These are phyloP conservation scores for Toxonevra muliebris DNA, from an alignment of 2,888 invertebrate species.

Conservation along the genomic window DNA sequence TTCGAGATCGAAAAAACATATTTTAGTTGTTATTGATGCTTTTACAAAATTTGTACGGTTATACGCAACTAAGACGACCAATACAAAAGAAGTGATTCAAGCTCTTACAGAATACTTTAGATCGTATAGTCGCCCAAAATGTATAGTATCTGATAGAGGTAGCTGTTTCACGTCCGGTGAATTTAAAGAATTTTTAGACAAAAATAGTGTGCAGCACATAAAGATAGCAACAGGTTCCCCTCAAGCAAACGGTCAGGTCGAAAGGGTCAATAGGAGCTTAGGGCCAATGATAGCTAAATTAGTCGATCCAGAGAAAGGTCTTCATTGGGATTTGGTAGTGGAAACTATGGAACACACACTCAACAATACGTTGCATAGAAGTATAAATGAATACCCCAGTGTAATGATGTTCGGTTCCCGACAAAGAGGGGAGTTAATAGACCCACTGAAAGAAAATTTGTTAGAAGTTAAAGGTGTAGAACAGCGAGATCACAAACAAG, in stretches of 20 bases:
- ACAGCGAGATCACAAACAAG: conserved; percentile 4
- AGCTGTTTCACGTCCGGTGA: conserved; percentile 40
- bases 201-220: conserved; percentile 33
- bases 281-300: conserved; percentile 40
- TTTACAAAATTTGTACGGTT: conserved; percentile 17
- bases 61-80: conserved; percentile 13
- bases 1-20: conserved; percentile 22
- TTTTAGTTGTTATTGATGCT: conserved; percentile 33
- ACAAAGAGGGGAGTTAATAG: conserved; percentile 32
- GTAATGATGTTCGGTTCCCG: conserved; percentile 37
- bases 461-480: conserved; percentile 3
- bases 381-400: conserved; percentile 31
- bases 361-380: conserved; percentile 34
- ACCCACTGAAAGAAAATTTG: conserved; percentile 31
- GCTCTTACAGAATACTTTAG: conserved; percentile 42
- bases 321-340: conserved; percentile 32
- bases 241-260: conserved; percentile 44
- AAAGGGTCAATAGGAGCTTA: conserved; percentile 41
- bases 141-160: too few species aligned
- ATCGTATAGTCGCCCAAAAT: conserved; percentile 38
- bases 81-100: conserved; percentile 12
- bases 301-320: conserved; percentile 10
- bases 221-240: conserved; percentile 39
- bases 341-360: conserved; percentile 22
- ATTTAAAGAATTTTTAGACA: conserved; percentile 37